These are phyloP conservation scores for Cottoperca gobio DNA, from an alignment of 2,797 vertebrate genomes.

Conservation along the genomic window DNA sequence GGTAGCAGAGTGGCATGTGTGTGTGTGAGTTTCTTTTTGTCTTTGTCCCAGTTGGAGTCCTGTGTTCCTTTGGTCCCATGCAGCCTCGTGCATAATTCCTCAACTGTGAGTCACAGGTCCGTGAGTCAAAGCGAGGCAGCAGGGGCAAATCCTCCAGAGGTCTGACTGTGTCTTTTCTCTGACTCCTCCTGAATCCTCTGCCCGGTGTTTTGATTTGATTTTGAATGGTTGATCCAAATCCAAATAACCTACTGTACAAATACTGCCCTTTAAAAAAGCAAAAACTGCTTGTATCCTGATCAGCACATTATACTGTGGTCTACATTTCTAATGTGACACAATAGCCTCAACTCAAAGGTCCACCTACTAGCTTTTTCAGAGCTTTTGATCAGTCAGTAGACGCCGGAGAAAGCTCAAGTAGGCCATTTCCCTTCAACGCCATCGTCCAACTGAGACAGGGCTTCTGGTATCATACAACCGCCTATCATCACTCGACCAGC, in stretches of 20 bases:
- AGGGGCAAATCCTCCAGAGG: slow-evolving; percentile 42
- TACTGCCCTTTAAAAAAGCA: background rate
- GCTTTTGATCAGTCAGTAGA: background rate
- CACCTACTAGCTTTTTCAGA: background rate
- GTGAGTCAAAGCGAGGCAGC: slow-evolving; percentile 54
- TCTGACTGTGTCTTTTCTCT: slow-evolving; percentile 31
- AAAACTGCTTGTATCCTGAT: background rate
- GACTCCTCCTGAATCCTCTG: slow-evolving; percentile 21
- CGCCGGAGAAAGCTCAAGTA: background rate
- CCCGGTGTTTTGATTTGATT: background rate
- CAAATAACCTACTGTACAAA: background rate
- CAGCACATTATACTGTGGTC: background rate
- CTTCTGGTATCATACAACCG: background rate
- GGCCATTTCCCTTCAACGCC: background rate
- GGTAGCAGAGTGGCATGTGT: slow-evolving; percentile 20
- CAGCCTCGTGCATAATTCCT: slow-evolving; percentile 69
- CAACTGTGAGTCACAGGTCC: slow-evolving; percentile 72
- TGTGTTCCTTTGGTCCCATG: slow-evolving; percentile 62
- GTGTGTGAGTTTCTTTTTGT: slow-evolving; percentile 42
- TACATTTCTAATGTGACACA: rapidly evolving
- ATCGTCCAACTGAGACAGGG: background rate
- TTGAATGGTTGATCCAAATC: background rate
- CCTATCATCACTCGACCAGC: background rate
- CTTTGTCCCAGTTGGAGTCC: slow-evolving; percentile 61
- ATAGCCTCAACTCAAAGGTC: background rate